These are phyloP conservation scores for Masticophis lateralis DNA, from an alignment of 2,797 vertebrate species.

Conservation along the genomic window DNA sequence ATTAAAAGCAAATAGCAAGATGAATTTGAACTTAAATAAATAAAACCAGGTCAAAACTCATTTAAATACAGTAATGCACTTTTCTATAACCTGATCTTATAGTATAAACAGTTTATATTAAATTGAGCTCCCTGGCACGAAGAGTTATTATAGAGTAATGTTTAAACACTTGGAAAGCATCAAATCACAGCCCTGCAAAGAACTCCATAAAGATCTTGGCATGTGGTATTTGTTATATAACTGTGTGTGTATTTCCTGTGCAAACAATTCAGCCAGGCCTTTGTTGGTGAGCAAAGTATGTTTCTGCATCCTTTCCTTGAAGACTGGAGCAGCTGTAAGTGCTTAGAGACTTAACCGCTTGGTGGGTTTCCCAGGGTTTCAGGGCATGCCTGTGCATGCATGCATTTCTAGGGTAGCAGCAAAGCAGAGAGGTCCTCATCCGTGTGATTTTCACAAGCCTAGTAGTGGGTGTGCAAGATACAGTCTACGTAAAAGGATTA, in stretches of 20 bases:
- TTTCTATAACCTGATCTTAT: conserved; percentile 32
- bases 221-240: not conserved
- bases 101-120: not conserved
- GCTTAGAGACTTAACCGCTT: not conserved
- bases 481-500: not conserved
- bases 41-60: not conserved
- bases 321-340: not conserved
- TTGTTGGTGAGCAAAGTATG: not conserved
- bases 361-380: not conserved
- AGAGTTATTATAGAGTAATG: not conserved
- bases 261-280: not conserved
- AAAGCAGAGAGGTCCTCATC: not conserved
- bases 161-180: not conserved
- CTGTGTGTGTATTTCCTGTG: not conserved
- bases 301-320: not conserved
- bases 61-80: conserved; percentile 11
- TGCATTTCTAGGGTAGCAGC: not conserved
- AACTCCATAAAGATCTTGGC: not conserved
- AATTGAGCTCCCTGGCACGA: conserved; percentile 13
- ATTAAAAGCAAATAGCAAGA: conserved; percentile 11
- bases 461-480: not conserved
- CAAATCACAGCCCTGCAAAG: not conserved
- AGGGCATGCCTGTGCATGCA: not conserved
- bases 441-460: not conserved
- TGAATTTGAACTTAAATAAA: not conserved